A percentile compares a stretch with the other conserved stretches of the same genome.
Evolutionary conservation across 2,888 invertebrate species (phyloP).

Genomic region (Caenorhabditis afra): DNA sequence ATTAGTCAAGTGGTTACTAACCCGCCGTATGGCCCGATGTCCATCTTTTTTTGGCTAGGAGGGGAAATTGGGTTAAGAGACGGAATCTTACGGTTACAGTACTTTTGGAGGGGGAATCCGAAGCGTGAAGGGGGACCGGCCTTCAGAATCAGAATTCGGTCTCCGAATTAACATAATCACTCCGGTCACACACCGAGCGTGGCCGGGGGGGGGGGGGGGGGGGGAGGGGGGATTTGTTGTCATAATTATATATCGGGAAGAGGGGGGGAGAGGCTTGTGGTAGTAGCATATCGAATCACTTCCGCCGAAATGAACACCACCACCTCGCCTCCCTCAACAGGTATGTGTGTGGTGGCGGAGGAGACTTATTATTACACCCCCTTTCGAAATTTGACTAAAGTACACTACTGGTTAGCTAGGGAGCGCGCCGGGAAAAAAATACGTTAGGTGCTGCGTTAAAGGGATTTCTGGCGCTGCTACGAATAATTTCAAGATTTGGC

Average conservation of each 20-base stretch:
- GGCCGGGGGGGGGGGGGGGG: no score
- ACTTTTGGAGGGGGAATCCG: not conserved
- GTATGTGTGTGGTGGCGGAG: not conserved
- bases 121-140: conserved; percentile 19
- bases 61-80: not conserved
- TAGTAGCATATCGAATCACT: conserved; percentile 52
- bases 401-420: no score
- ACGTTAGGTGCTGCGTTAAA: no score
- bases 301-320: conserved; percentile 53
- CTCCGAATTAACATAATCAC: conserved; percentile 50
- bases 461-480: no score
- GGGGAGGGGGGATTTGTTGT: conserved; percentile 24
- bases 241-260: conserved; percentile 33
- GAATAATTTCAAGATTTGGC: not conserved
- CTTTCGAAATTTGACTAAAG: no score
- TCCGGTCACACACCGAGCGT: no score
- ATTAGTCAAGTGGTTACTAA: conserved; percentile 48
- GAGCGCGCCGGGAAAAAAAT: no score
- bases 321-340: no score
- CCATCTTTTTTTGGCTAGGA: not conserved
- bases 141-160: not conserved
- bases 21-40: not conserved
- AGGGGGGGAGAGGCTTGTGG: not conserved
- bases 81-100: not conserved
- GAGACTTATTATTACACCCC: not conserved